These are phyloP conservation scores for Cephus runcator DNA, from an alignment of 2,888 invertebrate genomes.

Conservation along the genomic window DNA sequence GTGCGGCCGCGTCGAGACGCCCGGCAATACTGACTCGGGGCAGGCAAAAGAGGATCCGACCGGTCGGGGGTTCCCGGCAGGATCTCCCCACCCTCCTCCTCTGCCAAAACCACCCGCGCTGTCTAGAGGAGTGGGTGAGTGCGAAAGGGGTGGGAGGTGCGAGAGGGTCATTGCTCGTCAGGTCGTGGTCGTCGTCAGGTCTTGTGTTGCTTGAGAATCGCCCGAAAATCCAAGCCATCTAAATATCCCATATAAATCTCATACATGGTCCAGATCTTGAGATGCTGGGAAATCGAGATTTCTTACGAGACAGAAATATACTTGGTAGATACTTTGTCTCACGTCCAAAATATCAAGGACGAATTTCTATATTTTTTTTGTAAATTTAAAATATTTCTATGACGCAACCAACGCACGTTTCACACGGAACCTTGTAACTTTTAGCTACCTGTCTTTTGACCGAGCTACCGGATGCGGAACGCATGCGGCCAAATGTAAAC, in stretches of 20 bases:
- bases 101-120: not conserved
- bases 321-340: not conserved
- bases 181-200: not conserved
- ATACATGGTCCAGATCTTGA: not conserved
- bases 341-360: not conserved
- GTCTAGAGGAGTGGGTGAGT: not conserved
- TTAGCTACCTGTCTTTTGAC: not conserved
- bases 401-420: not conserved
- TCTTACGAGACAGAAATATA: not conserved
- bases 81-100: slow-evolving; percentile 7
- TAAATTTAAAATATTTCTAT: not conserved
- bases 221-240: not conserved
- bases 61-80: slow-evolving; percentile 30
- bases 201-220: not conserved
- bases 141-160: not conserved
- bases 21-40: slow-evolving; percentile 47
- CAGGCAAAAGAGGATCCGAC: slow-evolving; percentile 33
- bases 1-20: slow-evolving; percentile 52
- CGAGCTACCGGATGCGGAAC: not conserved
- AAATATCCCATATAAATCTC: not conserved
- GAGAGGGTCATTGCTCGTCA: not conserved
- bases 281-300: not conserved
- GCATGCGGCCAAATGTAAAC: not conserved
- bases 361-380: not conserved
- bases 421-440: not conserved